Conservation (phyloP, 2,888 invertebrate genomes). For the Cataglyphis albicans region DNA sequence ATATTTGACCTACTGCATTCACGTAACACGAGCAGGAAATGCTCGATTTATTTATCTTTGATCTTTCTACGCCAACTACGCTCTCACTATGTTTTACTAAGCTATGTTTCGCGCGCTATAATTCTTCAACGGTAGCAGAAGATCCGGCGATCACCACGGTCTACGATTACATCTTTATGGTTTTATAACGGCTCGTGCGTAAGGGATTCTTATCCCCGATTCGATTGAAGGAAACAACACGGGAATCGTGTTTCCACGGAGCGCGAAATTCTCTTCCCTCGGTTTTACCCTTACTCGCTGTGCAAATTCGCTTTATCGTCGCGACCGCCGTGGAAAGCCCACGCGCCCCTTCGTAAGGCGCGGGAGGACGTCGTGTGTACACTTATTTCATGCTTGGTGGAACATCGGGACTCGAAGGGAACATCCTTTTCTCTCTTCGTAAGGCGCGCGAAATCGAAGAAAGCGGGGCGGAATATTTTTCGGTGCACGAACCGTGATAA, state of each 20-base stretch:
- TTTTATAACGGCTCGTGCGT: constrained; percentile 81
- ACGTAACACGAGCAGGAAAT: not conserved
- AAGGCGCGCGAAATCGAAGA: constrained; percentile 49
- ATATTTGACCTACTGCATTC: not conserved
- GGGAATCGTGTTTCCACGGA: constrained; percentile 58
- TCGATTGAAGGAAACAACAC: constrained; percentile 66
- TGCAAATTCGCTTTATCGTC: constrained; percentile 76
- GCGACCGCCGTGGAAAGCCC: constrained; percentile 61
- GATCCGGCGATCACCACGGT: constrained; percentile 1
- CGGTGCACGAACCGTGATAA: constrained; percentile 41
- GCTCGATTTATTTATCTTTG: constrained; percentile 35
- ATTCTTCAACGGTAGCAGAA: constrained; percentile 4
- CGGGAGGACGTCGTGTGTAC: constrained; percentile 77
- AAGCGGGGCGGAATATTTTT: constrained; percentile 38
- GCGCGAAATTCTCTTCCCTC: constrained; percentile 54
- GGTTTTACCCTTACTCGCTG: constrained; percentile 52
- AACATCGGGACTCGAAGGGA: constrained; percentile 73
- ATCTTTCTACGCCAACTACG: not conserved
- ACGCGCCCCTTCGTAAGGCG: constrained; percentile 52
- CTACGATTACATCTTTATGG: constrained; percentile 84
- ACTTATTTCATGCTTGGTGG: constrained; percentile 83
- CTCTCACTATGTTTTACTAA: not conserved
- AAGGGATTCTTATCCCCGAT: constrained; percentile 71
- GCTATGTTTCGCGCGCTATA: constrained; percentile 18
- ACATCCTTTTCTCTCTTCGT: constrained; percentile 64